phyloP scores from a whole-genome alignment of 2,797 vertebrate genomes.

The Gephyroberyx darwinii region DNA sequence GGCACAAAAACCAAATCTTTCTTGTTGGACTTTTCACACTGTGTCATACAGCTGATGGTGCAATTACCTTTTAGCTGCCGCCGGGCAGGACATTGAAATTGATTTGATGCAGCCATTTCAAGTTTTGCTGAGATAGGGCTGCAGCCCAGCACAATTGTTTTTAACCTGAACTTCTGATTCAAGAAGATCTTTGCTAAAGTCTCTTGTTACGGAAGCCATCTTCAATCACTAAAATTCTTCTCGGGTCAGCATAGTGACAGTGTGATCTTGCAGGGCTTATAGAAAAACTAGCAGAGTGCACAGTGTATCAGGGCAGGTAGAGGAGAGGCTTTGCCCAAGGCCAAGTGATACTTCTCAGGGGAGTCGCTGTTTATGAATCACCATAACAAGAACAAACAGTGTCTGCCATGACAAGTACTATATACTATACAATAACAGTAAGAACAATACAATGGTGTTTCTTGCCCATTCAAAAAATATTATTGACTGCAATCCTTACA shows the following conservation, averaged over 20 bases:
- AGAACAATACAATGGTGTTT: neutral
- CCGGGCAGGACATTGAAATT: slow-evolving; percentile 51
- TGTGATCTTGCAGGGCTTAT: slow-evolving; percentile 22
- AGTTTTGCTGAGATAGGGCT: slow-evolving; percentile 48
- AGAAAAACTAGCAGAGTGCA: slow-evolving; percentile 9
- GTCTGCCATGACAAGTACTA: slow-evolving; percentile 6
- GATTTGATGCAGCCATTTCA: slow-evolving; percentile 63
- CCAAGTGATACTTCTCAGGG: slow-evolving; percentile 13
- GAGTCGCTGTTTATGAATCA: slow-evolving; percentile 11
- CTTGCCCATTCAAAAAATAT: neutral
- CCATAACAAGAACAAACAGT: neutral
- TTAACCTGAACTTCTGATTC: slow-evolving; percentile 32
- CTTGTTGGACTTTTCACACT: slow-evolving; percentile 49
- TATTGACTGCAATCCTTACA: neutral
- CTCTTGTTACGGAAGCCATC: slow-evolving; percentile 26
- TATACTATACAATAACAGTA: neutral
- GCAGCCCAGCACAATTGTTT: slow-evolving; percentile 17
- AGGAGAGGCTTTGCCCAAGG: slow-evolving; percentile 20
- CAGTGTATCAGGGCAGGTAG: slow-evolving; percentile 14
- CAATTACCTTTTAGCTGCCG: slow-evolving; percentile 60
- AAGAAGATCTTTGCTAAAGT: slow-evolving; percentile 35
- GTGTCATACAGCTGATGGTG: slow-evolving; percentile 54
- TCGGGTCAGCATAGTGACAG: slow-evolving; percentile 22
- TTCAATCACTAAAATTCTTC: slow-evolving; percentile 30
- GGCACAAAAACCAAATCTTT: slow-evolving; percentile 27